Percentiles rank a stretch among this genome's conserved stretches.
Evolutionary conservation across 2,797 vertebrate species (phyloP).

Genomic region (Tenualosa ilisha): DNA sequence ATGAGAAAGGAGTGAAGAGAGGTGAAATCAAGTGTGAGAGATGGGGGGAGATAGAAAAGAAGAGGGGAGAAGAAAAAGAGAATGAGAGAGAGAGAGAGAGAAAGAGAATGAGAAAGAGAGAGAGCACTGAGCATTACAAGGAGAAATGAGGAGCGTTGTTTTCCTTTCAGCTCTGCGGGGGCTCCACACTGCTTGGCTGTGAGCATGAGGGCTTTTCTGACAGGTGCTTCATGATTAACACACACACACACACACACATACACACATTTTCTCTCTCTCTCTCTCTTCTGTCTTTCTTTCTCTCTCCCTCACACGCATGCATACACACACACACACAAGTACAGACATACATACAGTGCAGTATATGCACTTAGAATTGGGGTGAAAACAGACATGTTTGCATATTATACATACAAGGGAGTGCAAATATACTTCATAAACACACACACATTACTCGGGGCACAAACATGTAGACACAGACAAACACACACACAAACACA

Average conservation of each 20-base stretch:
- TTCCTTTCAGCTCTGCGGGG: conserved; percentile 54
- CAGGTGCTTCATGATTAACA: conserved; percentile 53
- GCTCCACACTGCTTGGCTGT: conserved; percentile 54
- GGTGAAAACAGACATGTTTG: neutral
- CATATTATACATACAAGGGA: neutral
- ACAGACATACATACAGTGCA: neutral
- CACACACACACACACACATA: conserved; percentile 7
- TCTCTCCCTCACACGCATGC: conserved; percentile 21
- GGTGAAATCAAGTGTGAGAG: conserved; percentile 3
- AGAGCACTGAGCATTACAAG: conserved; percentile 59
- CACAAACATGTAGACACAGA: no score
- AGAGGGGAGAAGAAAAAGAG: neutral
- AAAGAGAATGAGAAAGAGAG: neutral
- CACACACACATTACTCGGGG: neutral
- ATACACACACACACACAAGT: conserved; percentile 33
- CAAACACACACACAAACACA: conserved; percentile 26
- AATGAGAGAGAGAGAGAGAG: conserved; percentile 28
- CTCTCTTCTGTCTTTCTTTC: conserved; percentile 27
- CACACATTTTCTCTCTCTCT: conserved; percentile 32
- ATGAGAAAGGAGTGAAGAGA: conserved; percentile 6
- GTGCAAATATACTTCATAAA: neutral
- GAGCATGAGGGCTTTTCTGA: conserved; percentile 62
- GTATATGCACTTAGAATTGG: conserved; percentile 15
- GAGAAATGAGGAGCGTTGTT: conserved; percentile 64
- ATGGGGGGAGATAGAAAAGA: neutral